These are phyloP conservation scores for Endomychus coccineus DNA, from an alignment of 2,888 invertebrate species.

Conservation along the genomic window DNA sequence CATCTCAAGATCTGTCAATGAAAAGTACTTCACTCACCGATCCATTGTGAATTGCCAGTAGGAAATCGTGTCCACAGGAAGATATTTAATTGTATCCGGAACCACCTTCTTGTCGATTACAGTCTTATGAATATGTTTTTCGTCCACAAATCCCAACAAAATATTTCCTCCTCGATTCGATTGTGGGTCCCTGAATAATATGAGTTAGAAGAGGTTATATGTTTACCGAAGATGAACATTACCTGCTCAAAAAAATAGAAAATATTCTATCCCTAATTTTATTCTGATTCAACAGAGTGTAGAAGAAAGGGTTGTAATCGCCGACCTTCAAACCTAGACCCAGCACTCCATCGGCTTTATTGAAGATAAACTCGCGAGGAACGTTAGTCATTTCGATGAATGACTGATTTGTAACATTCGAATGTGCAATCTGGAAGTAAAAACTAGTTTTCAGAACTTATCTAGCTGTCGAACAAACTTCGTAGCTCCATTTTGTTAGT, in stretches of 20 bases:
- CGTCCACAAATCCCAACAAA: conserved; percentile 57
- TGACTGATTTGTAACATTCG: conserved; percentile 53
- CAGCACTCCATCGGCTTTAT: conserved; percentile 65
- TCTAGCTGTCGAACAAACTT: too few species aligned
- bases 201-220: too few species aligned
- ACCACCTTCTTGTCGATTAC: conserved; percentile 23
- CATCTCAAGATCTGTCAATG: too few species aligned
- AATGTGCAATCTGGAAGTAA: conserved; percentile 49
- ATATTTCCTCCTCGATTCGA: conserved; percentile 51
- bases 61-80: conserved; percentile 49
- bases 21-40: conserved; percentile 41
- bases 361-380: conserved; percentile 57
- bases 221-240: too few species aligned
- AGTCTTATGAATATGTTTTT: conserved; percentile 48
- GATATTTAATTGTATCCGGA: conserved; percentile 53
- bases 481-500: too few species aligned
- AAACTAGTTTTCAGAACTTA: neutral
- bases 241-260: conserved; percentile 65
- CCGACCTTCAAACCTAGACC: conserved; percentile 55
- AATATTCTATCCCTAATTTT: conserved; percentile 50
- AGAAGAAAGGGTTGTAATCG: conserved; percentile 56
- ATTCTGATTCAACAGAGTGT: conserved; percentile 53
- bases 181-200: conserved; percentile 50
- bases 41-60: conserved; percentile 69
- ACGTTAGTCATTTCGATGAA: conserved; percentile 64